Evolutionary conservation across 1,140 invertebrate genomes (phyloP), one percentile per base, ranked within the genome.

Genomic region (Heliconius nattereri): DNA sequence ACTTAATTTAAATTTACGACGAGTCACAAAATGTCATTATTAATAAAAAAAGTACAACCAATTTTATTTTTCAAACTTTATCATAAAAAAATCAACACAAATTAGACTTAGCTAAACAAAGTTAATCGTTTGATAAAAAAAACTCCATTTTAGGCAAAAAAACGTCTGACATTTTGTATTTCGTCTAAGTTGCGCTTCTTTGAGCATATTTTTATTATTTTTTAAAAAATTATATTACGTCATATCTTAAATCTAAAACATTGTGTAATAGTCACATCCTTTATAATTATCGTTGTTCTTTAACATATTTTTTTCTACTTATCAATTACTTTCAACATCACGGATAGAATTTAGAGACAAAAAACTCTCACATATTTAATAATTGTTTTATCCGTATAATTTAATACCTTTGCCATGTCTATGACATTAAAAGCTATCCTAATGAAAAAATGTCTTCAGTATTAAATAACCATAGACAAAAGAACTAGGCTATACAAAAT

Each of bases 201-300:
- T 75, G 73, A 75, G 73, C 73, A 35, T 75, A 35, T n/a, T 75
- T 75, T 75, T 60, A 35, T 32, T n/a, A 57, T 75, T 60, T 75
- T 75, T 75, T 60, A 9, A 11, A 35, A 23, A 75, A 40, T 13
- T 75, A 37, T 66, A 60, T 26, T 60, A 60, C 11, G 5, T 16
- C 60, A 32, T 57, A 75, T 16, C 52, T 75, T 57, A 75, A 37
- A n/a, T 23, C 73, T 75, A 75, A 74, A 52, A 75, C 26, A 75
- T 66, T 26, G 73, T 75, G 52, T 75, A 60, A 57, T 75, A 75
- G 73, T 75, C 73, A 75, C 73, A 75, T 75, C 73, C 73, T 57
- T 52, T 20, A 72, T n/a, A 29, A 52, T 57, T 35, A 54, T 75
- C 13, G 45, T 75, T 66, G 60, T 66, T 16, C 23, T 19, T 66